Evolutionary conservation across 2,113 vertebrate species (phyloP).

Genomic region (Thinocorus orbignyianus): DNA sequence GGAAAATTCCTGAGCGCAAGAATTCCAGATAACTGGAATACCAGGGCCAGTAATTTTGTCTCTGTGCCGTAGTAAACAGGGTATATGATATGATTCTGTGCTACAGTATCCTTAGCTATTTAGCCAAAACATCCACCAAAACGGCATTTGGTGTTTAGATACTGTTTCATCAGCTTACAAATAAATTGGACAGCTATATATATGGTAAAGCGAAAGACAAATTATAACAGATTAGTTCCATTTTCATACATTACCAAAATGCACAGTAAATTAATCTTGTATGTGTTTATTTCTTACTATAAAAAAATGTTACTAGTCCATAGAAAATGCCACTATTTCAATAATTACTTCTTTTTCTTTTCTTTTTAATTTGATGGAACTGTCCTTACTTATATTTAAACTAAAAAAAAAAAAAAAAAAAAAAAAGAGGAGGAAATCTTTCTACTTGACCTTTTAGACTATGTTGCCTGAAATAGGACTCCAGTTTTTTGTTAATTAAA

Average conservation of each 20-base stretch:
- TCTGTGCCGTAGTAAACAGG: constrained; percentile 33
- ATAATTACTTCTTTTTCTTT: background rate
- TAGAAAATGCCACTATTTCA: background rate
- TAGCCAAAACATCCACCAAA: constrained; percentile 58
- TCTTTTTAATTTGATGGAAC: background rate
- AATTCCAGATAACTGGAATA: constrained; percentile 58
- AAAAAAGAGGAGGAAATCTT: background rate
- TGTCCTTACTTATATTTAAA: constrained; percentile 4
- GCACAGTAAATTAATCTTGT: background rate
- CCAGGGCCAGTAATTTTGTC: constrained; percentile 56
- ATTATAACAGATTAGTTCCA: background rate
- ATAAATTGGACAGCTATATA: constrained; percentile 55
- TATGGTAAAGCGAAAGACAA: constrained; percentile 40
- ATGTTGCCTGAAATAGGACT: constrained; percentile 12
- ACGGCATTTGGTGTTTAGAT: constrained; percentile 4
- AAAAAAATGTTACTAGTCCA: background rate
- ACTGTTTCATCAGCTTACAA: constrained; percentile 62
- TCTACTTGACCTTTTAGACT: constrained; percentile 6
- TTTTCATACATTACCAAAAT: constrained; percentile 36
- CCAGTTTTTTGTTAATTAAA: constrained; percentile 39
- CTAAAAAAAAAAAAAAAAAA: constrained; percentile 11
- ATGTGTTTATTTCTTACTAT: background rate
- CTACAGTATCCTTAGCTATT: constrained; percentile 53
- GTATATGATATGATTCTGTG: constrained; percentile 30
- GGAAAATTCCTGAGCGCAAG: constrained; percentile 55